A percentile compares a stretch with the other conserved stretches of the same genome.
These are phyloP conservation scores for Quadriops clusia DNA, from an alignment of 2,888 invertebrate genomes.

Conservation along the genomic window DNA sequence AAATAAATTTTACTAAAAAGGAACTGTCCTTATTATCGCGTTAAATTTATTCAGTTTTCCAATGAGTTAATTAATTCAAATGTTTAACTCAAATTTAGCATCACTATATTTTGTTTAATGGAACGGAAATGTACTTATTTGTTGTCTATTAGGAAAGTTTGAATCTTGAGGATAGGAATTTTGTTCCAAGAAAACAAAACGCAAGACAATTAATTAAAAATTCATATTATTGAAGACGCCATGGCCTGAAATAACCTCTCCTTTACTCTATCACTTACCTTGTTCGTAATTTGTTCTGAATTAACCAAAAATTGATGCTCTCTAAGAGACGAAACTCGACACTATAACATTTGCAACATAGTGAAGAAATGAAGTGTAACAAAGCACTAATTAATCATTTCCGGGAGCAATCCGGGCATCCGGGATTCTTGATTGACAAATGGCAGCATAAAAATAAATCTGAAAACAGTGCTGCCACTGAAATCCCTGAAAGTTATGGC, in stretches of 20 bases:
- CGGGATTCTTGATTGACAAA: conserved; percentile 24
- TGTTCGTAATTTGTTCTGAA: conserved; percentile 10
- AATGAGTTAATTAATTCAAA: no score
- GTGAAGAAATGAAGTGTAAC: conserved; percentile 14
- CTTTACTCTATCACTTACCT: conserved; percentile 10
- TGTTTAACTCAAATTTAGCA: no score
- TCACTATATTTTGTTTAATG: no score
- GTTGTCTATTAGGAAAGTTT: no score
- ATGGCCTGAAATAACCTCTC: conserved; percentile 10
- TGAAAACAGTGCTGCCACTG: conserved; percentile 17
- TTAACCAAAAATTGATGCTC: conserved; percentile 4
- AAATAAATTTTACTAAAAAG: no score
- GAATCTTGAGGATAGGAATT: no score
- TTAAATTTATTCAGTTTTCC: no score
- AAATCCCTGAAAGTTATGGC: conserved; percentile 13
- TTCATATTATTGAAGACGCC: conserved; percentile 7
- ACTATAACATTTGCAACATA: no score
- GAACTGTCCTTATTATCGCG: no score
- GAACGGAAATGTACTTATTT: no score
- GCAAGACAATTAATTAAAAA: not conserved
- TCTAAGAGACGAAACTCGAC: no score
- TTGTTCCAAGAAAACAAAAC: conserved; percentile 5
- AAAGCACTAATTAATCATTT: conserved; percentile 32
- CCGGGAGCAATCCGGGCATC: conserved; percentile 35
- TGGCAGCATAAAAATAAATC: conserved; percentile 14